Percentiles rank a stretch among this genome's conserved stretches.
phyloP scores from a whole-genome alignment of 1,140 invertebrate species.

The Drosophila pandora region DNA sequence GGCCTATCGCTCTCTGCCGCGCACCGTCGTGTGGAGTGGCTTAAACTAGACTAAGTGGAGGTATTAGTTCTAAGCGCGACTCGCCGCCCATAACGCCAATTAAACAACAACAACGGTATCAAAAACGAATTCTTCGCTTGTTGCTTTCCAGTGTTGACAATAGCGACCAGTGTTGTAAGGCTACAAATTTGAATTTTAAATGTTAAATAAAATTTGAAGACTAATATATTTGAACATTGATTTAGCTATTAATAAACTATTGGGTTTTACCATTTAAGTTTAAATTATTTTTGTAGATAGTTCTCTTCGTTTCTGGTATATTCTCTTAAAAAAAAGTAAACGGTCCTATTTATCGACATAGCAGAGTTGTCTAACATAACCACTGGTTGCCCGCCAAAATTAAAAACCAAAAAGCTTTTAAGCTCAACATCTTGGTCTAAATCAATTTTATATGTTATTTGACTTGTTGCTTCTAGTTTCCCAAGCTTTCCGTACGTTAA shows the following conservation, averaged over 20 bases:
- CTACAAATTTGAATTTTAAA: background rate
- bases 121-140: background rate
- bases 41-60: slow-evolving; percentile 77
- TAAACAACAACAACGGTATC: slow-evolving; percentile 12
- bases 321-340: background rate
- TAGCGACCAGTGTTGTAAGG: background rate
- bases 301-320: background rate
- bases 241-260: too few relatives aligned
- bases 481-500: background rate
- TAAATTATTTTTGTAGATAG: background rate
- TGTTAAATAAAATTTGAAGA: background rate
- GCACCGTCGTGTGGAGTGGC: slow-evolving; percentile 53
- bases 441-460: background rate
- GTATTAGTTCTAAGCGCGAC: slow-evolving; percentile 63
- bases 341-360: background rate
- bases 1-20: slow-evolving; percentile 2
- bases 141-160: slow-evolving; percentile 1
- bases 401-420: background rate
- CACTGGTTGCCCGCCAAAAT: background rate
- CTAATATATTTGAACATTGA: too few relatives aligned
- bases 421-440: background rate
- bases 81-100: slow-evolving; percentile 35
- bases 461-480: background rate
- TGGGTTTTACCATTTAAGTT: background rate
- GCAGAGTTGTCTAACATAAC: background rate